These are phyloP conservation scores for Myripristis murdjan DNA, from an alignment of 2,797 vertebrate genomes.

Conservation along the genomic window DNA sequence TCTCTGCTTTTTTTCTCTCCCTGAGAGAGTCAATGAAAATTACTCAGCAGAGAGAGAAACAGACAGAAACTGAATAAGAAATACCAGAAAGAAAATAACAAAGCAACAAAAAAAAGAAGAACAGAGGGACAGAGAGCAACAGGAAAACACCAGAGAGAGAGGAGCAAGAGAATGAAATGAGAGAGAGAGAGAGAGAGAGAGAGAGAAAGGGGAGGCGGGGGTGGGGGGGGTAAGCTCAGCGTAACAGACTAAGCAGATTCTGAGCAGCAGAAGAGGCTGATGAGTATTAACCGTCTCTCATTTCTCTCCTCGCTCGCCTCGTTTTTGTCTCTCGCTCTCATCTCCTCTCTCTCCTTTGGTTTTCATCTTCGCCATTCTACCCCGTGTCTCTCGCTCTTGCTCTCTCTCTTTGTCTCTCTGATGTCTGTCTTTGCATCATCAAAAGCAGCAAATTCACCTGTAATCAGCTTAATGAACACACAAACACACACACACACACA, in stretches of 20 bases:
- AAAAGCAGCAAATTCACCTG: constrained; percentile 13
- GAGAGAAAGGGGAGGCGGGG: background rate
- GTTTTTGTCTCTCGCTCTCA: background rate
- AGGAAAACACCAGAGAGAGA: too few relatives aligned
- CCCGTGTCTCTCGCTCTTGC: too few relatives aligned
- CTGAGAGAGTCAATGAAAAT: too few relatives aligned
- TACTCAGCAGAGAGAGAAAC: constrained; percentile 2
- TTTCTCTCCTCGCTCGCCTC: background rate
- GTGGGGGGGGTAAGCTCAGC: background rate
- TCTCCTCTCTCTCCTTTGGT: too few relatives aligned
- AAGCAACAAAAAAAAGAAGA: too few relatives aligned
- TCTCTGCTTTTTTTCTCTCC: constrained; percentile 1
- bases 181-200: background rate
- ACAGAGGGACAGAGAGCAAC: too few relatives aligned
- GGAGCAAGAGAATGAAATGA: too few relatives aligned
- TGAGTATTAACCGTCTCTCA: background rate
- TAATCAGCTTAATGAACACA: constrained; percentile 24
- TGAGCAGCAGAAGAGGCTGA: background rate
- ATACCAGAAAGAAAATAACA: too few relatives aligned
- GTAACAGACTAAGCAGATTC: background rate
- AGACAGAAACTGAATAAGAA: constrained; percentile 1
- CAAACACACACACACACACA: constrained; percentile 10
- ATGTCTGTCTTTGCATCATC: background rate
- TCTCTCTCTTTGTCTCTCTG: background rate
- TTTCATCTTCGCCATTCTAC: too few relatives aligned